Conservation (phyloP, 2,888 invertebrate genomes). For the Dasypolia templi region DNA sequence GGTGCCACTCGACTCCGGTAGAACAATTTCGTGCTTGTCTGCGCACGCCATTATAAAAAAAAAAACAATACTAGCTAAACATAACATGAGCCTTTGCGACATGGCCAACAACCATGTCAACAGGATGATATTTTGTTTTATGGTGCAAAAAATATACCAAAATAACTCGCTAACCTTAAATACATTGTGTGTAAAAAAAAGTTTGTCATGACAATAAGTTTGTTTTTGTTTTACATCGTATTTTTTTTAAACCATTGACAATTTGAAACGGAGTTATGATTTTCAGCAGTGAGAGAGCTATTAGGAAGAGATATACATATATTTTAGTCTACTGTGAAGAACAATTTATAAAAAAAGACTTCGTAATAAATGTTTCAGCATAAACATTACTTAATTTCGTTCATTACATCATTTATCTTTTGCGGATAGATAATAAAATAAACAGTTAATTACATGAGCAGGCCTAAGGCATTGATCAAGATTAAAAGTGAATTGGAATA, state of each 20-base stretch:
- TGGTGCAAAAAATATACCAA: conserved; percentile 43
- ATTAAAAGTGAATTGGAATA: conserved; percentile 27
- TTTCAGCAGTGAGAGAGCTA: no score
- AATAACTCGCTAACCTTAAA: no score
- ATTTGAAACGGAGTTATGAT: background rate
- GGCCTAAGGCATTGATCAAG: conserved; percentile 37
- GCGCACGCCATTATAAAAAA: conserved; percentile 61
- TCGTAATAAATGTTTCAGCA: background rate
- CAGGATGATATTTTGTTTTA: conserved; percentile 48
- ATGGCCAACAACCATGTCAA: conserved; percentile 55
- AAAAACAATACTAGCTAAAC: conserved; percentile 78
- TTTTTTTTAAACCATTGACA: background rate
- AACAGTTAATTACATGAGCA: conserved; percentile 44
- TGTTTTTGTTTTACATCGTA: background rate
- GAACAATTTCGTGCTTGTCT: background rate
- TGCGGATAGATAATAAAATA: conserved; percentile 30
- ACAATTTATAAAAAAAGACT: background rate
- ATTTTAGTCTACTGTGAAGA: background rate
- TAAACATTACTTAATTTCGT: conserved; percentile 34
- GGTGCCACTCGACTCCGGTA: background rate
- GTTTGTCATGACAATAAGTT: no score
- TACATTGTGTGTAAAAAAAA: no score
- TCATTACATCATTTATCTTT: conserved; percentile 46
- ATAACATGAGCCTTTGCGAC: conserved; percentile 56
- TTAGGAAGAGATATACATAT: no score